phyloP scores from a whole-genome alignment of 2,113 vertebrate species.

The Dicerorhinus sumatrensis region DNA sequence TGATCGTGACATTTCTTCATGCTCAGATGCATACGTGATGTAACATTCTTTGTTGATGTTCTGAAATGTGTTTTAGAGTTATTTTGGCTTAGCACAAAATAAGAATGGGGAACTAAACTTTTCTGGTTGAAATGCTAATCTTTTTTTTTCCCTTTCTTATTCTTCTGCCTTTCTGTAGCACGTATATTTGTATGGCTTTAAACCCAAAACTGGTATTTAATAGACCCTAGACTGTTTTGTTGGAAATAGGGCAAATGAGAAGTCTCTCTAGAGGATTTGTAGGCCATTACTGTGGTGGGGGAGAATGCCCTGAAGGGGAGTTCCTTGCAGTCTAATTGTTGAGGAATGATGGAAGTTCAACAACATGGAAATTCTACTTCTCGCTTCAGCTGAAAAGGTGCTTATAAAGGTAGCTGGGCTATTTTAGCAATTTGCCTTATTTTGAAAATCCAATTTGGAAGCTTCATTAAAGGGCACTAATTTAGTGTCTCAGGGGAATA shows the following conservation, averaged over 20 bases:
- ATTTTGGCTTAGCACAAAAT: slow-evolving; percentile 78
- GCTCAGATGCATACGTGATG: slow-evolving; percentile 81
- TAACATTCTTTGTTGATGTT: slow-evolving; percentile 83
- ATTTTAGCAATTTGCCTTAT: slow-evolving; percentile 77
- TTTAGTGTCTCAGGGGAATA: slow-evolving; percentile 72
- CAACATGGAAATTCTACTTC: slow-evolving; percentile 75
- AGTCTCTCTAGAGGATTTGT: slow-evolving; percentile 47
- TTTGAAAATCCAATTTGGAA: slow-evolving; percentile 83
- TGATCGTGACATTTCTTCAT: slow-evolving; percentile 83
- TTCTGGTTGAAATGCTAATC: slow-evolving; percentile 61
- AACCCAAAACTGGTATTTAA: slow-evolving; percentile 57
- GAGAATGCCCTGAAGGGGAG: slow-evolving; percentile 41
- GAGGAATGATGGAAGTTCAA: slow-evolving; percentile 63
- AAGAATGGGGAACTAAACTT: slow-evolving; percentile 73
- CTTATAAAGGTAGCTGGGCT: slow-evolving; percentile 74
- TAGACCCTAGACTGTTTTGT: slow-evolving; percentile 56
- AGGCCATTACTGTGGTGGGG: neutral
- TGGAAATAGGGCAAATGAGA: slow-evolving; percentile 55
- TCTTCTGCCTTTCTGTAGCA: neutral
- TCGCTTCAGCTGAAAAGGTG: slow-evolving; percentile 78
- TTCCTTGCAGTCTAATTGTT: slow-evolving; percentile 51
- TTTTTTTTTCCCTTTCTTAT: neutral
- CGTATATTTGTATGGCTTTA: slow-evolving; percentile 6
- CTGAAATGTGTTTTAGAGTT: slow-evolving; percentile 80
- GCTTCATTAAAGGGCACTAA: slow-evolving; percentile 81